Evolutionary conservation across 1,140 invertebrate genomes (phyloP).

Genomic region (Chionoecetes opilio): DNA sequence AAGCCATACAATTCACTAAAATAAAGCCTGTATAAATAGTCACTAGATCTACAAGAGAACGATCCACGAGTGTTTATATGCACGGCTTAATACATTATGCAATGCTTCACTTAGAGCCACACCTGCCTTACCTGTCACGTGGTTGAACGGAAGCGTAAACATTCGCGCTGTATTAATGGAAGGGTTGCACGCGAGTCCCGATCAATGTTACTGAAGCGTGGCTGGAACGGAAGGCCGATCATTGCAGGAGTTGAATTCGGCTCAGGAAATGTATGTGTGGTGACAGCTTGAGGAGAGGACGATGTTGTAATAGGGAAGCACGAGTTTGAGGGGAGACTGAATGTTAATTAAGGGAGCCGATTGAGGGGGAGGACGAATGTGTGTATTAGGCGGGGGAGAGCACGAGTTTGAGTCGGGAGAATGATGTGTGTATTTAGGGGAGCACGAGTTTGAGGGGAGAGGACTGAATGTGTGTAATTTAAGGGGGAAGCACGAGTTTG

Average conservation of each 20-base stretch:
- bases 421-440: too few relatives aligned
- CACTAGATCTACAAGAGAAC: neutral
- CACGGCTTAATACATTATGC: neutral
- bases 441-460: too few relatives aligned
- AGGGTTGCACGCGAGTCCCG: neutral
- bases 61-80: neutral
- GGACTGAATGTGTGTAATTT: neutral
- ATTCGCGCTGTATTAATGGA: neutral
- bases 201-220: neutral
- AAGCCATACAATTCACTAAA: neutral
- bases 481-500: neutral
- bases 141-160: neutral
- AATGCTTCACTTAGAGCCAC: neutral
- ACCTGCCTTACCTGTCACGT: neutral
- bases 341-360: too few relatives aligned
- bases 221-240: neutral
- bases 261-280: neutral
- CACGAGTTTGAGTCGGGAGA: too few relatives aligned
- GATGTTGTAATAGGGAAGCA: too few relatives aligned
- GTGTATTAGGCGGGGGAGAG: too few relatives aligned
- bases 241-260: neutral
- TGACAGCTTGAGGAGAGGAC: too few relatives aligned
- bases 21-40: neutral
- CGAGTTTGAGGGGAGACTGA: too few relatives aligned
- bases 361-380: too few relatives aligned